Percentiles rank a stretch among this genome's conserved stretches.
Evolutionary conservation across 2,113 vertebrate species (phyloP).

Genomic region (Tachysurus vachellii): DNA sequence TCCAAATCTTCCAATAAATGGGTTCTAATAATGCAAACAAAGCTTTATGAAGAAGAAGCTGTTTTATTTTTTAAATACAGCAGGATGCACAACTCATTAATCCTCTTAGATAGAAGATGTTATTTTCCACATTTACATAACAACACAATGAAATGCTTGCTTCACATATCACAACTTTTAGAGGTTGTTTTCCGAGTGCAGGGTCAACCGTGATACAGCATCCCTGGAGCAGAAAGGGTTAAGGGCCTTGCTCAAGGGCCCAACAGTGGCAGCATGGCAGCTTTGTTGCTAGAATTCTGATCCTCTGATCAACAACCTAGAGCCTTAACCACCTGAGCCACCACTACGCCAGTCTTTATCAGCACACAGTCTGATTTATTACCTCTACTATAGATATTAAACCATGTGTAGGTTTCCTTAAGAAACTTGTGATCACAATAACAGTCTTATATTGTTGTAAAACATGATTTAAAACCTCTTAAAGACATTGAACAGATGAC

Average conservation of each 20-base stretch:
- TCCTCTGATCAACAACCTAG: too few species aligned
- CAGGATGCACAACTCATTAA: background rate
- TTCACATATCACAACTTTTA: too few species aligned
- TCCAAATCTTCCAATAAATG: background rate
- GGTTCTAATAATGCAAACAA: background rate
- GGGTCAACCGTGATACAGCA: too few species aligned
- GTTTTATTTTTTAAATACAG: background rate
- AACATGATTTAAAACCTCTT: conserved; percentile 2
- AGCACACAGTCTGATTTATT: background rate
- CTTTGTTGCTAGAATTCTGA: too few species aligned
- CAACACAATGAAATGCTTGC: too few species aligned
- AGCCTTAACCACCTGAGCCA: too few species aligned
- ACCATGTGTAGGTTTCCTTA: background rate
- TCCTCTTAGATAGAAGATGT: too few species aligned
- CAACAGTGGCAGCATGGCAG: too few species aligned
- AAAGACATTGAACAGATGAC: background rate
- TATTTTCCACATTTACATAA: too few species aligned
- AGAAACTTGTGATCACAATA: background rate
- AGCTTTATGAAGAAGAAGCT: background rate
- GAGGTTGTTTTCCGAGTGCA: too few species aligned
- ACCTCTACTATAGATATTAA: background rate
- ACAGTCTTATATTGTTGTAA: background rate
- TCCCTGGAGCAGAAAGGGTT: too few species aligned
- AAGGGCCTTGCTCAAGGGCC: too few species aligned
- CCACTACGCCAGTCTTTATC: background rate